These are phyloP conservation scores for Oreotrochilus melanogaster DNA, from an alignment of 2,113 vertebrate genomes.

Conservation along the genomic window DNA sequence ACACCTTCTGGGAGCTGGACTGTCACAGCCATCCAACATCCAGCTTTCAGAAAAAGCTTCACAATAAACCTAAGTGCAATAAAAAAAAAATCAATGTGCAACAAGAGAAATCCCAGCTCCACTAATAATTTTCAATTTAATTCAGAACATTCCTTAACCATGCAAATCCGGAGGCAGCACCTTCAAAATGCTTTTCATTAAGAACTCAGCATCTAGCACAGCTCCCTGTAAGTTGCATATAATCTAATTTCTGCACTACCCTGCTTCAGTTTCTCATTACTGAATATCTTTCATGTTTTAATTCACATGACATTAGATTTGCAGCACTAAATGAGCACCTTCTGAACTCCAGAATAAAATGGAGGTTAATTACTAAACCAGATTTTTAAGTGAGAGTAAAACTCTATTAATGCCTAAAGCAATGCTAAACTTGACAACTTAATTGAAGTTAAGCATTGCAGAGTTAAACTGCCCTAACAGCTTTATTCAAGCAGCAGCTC, in stretches of 20 bases:
- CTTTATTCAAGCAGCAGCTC: constrained; percentile 24
- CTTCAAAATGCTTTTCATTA: neutral
- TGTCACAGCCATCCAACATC: accelerated
- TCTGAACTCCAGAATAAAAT: constrained; percentile 57
- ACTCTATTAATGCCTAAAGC: constrained; percentile 68
- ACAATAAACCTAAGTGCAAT: neutral
- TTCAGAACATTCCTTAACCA: neutral
- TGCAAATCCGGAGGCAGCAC: neutral
- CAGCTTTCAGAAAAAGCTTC: neutral
- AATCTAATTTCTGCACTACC: constrained; percentile 40
- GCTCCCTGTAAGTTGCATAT: neutral
- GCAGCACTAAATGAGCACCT: constrained; percentile 40
- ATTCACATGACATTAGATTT: constrained; percentile 52
- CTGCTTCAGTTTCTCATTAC: constrained; percentile 45
- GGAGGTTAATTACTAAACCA: constrained; percentile 68
- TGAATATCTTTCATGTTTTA: constrained; percentile 52
- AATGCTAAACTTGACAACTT: constrained; percentile 55
- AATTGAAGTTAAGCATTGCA: constrained; percentile 52
- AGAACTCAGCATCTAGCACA: neutral
- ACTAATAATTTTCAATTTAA: neutral
- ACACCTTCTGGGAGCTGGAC: neutral
- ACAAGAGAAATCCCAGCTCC: neutral
- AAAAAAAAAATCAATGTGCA: neutral
- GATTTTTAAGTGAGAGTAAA: constrained; percentile 65
- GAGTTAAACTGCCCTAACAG: constrained; percentile 51